phyloP scores from a whole-genome alignment of 2,113 vertebrate species.

The Paracanthobrama guichenoti region DNA sequence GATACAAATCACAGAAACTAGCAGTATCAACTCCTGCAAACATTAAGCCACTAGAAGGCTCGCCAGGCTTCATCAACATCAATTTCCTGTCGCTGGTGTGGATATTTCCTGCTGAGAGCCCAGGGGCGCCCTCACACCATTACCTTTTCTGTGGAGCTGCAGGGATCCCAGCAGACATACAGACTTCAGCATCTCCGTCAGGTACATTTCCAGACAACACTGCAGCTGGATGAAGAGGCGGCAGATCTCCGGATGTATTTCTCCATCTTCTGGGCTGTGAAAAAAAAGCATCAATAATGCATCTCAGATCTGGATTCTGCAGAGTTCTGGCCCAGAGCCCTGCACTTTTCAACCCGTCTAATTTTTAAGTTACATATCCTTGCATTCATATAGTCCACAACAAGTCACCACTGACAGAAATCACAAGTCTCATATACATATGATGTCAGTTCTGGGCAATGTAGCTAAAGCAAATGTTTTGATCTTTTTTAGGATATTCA shows the following conservation, averaged over 20 bases:
- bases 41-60: not conserved
- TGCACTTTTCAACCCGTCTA: not conserved
- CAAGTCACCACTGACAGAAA: not conserved
- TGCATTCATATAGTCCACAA: not conserved
- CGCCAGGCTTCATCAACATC: not conserved
- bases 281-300: not conserved
- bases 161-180: conserved; percentile 93
- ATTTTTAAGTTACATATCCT: conserved; percentile 15
- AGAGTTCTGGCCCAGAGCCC: conserved; percentile 3
- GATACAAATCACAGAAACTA: not conserved
- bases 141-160: conserved; percentile 97
- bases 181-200: conserved; percentile 98
- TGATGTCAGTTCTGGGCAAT: not conserved
- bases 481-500: not conserved
- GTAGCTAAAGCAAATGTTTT: not conserved
- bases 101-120: not conserved
- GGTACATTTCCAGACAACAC: conserved; percentile 98
- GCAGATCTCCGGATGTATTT: conserved; percentile 98
- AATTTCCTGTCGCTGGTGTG: not conserved
- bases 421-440: not conserved
- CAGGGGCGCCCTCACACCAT: not conserved
- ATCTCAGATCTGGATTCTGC: conserved; percentile 12
- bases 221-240: conserved; percentile 96
- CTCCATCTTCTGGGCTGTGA: conserved; percentile 93
- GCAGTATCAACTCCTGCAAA: not conserved